Conservation (phyloP, 2,797 vertebrate species). For the Liparis tanakae region DNA sequence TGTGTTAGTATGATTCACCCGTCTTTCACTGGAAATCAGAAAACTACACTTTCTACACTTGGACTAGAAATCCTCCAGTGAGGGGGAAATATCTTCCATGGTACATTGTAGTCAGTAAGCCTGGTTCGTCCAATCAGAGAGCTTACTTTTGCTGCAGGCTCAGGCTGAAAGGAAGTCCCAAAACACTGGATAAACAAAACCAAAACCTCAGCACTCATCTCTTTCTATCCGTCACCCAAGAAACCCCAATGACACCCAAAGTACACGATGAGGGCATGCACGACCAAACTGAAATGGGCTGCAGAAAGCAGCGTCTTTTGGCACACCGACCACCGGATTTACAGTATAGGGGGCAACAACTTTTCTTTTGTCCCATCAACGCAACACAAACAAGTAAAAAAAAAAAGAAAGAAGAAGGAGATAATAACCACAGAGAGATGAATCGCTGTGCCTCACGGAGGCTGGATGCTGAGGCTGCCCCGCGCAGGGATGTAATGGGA, state of each 20-base stretch:
- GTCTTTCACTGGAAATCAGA: conserved; percentile 10
- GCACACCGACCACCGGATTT: conserved; percentile 13
- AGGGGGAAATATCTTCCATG: not conserved
- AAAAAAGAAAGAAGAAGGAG: not conserved
- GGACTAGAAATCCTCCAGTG: not conserved
- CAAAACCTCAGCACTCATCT: conserved; percentile 48
- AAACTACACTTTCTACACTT: conserved; percentile 9
- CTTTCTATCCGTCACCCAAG: conserved; percentile 54
- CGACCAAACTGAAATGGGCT: conserved; percentile 28
- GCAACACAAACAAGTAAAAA: conserved; percentile 6
- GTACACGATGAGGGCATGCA: conserved; percentile 33
- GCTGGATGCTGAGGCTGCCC: conserved; percentile 74
- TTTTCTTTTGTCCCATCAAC: conserved; percentile 34
- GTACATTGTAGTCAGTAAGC: conserved; percentile 7
- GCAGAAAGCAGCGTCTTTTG: conserved; percentile 15
- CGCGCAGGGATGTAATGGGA: conserved; percentile 75
- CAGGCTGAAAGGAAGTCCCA: conserved; percentile 46
- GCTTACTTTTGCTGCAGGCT: conserved; percentile 49
- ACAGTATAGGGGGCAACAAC: conserved; percentile 28
- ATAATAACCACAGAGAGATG: conserved; percentile 14
- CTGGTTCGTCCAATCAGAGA: conserved; percentile 41
- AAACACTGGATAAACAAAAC: conserved; percentile 53
- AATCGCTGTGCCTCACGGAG: conserved; percentile 28
- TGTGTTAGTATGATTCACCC: not conserved
- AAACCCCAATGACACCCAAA: conserved; percentile 24